Evolutionary conservation across 35 echinoderm and acorn worm genomes (phyloP), one percentile per base, ranked within the genome.

Genomic region (Eucidaris tribuloides): DNA sequence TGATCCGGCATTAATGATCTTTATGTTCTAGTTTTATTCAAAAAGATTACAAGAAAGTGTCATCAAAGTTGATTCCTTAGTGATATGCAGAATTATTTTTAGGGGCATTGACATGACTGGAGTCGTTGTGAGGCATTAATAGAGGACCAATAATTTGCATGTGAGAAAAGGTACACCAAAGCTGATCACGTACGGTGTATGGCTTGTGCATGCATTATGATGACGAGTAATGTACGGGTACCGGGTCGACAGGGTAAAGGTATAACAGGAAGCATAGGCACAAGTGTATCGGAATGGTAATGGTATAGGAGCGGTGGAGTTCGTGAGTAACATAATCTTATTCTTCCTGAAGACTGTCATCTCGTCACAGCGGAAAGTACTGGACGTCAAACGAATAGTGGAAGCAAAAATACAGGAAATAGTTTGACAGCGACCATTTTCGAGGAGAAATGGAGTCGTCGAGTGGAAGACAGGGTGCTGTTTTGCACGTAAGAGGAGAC

Each of bases 401-500:
- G 68, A 74, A 25, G 18, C 36, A 35, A 40, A 40, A 74, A 18
- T 74, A 44, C 29, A 23, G 35, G 33, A 74, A 19, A 18, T 44
- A 41, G 14, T 74, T 33, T 42, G 33, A 42, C 29, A 74, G 68
- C 34, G 68, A 41, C 14, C 2, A 74, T 42, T 42, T 22, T 17
- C 35, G 36, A 74, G 6, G 37, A 35, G 44, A 74, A 74, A 74
- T 74, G 68, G 68, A 74, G 68, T 36, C 9, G 17, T 17, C 34
- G 0, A 40, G 68, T 42, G 68, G 20, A 18, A 74, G 34, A 44
- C 68, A 38, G 68, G 37, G 37, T n/a, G 68, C 68, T 74, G 68
- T 94, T 45, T 86, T 88, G 32, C 91, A 94, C 40, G 87, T 94
- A 52, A 81, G 87, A 45, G 86, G 91, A 29, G 91, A 94, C 45